Evolutionary conservation across 2,888 invertebrate genomes (phyloP), one percentile per base, ranked within the genome.

Genomic region (Agrotis clavis): DNA sequence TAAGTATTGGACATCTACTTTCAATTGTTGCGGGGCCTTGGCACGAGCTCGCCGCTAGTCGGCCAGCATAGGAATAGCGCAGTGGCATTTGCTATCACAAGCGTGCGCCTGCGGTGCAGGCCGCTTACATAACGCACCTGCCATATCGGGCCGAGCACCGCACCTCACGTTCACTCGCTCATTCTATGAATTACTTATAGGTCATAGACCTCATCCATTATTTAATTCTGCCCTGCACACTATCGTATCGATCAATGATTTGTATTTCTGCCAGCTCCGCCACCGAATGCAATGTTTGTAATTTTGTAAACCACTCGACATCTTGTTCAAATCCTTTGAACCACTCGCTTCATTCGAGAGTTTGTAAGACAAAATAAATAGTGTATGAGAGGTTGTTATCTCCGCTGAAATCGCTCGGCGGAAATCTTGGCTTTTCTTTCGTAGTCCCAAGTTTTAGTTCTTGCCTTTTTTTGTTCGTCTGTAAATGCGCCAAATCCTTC

Each of bases 141-240:
- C 96, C 96, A 94, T 96, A 95, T 95, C 94, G 90, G 93, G 93
- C 92, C 84, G 90, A 87, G 89, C 87, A 93, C 94, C 93, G 92
- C 94, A 93, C 95, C 94, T 94, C 94, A 91, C 94, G 93, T 93
- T 94, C 94, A 92, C 94, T 94, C 90, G 93, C 93, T 94, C 94
- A 93, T 94, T 94, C 95, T 95, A 94, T 94, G 95, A 95, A 95
- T 96, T 95, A 94, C 95, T 95, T 93, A 95, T 91, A 94, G 96
- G 94, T 95, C 96, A 90, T 94, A 94, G 95, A 95, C 95, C 96
- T 91, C 89, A 91, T 90, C 89, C 90, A 94, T 93, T 94, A 94
- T 95, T 93, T 90, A 91, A 92, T 93, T 92, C 90, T 87, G 87
- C 87, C 88, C 83, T 86, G 85, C 87, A 88, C 88, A 89, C 87